Base-by-base conservation (phyloP, 2,797 vertebrate genomes). In the Aulostomus chinensis region DNA sequence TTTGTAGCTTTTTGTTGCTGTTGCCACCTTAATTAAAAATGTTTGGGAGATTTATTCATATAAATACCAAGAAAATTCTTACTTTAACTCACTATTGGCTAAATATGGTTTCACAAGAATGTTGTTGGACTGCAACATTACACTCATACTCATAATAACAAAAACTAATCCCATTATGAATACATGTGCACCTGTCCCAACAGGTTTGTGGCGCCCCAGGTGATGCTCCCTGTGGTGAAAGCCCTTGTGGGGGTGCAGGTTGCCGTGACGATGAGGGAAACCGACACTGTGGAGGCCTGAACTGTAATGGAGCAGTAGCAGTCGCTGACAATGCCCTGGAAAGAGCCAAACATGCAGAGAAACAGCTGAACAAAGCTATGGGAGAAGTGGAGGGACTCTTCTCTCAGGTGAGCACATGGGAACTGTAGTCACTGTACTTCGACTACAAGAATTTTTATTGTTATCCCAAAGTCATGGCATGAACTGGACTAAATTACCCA, bases 241-340 rank as follows among this genome's bases (percentile, higher is more conserved):
- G 93, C 70, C 93, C 94, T 2, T 99, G 97, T 1, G 97, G 97
- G 1, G 97, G 95, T 16, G 94, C 94, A 0, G 93, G 95, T 30
- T 99, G 97, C 85, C 92, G 80, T 8, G 95, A 99, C 0, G 97
- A 97, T 42, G 94, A 96, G 0, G 95, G 94, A 1, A 87, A 89
- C 37, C 89, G 70, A 3, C 95, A 92, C 79, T 99, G 97, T 0
- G 97, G 97, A 1, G 97, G 97, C 22, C 87, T 98, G 41, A 91
- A 91, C 89, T 99, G 97, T 39, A 86, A 90, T 0, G 95, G 97
- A 0, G 95, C 94, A 0, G 93, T 89, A 17, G 89, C 95, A 11
- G 86, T 74, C 0, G 96, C 97, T 0, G 89, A 94, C 50, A 91
- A 89, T 0, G 94, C 97, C 0, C 76, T 97, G 81, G 92, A 93